Evolutionary conservation across 2,888 invertebrate genomes (phyloP).

Genomic region (Heliconius charithonia): DNA sequence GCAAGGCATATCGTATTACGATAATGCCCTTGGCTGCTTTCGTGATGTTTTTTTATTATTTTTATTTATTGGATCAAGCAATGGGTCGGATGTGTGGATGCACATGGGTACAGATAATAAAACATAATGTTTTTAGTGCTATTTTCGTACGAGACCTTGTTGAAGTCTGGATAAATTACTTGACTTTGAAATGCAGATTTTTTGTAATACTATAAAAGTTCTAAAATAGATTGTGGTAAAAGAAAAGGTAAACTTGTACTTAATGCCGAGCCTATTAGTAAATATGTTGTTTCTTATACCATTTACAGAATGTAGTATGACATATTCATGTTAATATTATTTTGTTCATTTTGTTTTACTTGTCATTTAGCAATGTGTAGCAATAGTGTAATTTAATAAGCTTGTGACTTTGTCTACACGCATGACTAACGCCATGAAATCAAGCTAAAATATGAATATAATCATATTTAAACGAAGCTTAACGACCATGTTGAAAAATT

Average conservation of each 20-base stretch:
- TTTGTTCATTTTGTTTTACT: slow-evolving; percentile 10
- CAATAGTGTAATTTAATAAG: slow-evolving; percentile 47
- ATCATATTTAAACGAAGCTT: neutral
- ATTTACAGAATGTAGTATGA: neutral
- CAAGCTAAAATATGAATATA: slow-evolving; percentile 37
- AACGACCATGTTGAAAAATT: slow-evolving; percentile 31
- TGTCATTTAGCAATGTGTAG: slow-evolving; percentile 10
- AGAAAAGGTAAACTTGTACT: slow-evolving; percentile 16
- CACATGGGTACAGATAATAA: slow-evolving; percentile 41
- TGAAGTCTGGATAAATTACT: slow-evolving; percentile 12
- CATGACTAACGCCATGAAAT: slow-evolving; percentile 54
- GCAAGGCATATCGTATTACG: slow-evolving; percentile 67
- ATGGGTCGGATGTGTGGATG: slow-evolving; percentile 36
- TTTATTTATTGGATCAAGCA: slow-evolving; percentile 54
- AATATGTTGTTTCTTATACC: slow-evolving; percentile 15
- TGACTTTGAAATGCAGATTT: slow-evolving; percentile 7
- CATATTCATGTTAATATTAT: neutral
- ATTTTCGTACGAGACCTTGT: slow-evolving; percentile 5
- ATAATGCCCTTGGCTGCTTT: slow-evolving; percentile 68
- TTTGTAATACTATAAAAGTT: neutral
- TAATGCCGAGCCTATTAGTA: slow-evolving; percentile 31
- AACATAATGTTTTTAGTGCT: slow-evolving; percentile 28
- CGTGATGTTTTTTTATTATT: slow-evolving; percentile 54
- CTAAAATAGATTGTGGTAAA: slow-evolving; percentile 11
- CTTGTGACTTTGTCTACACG: slow-evolving; percentile 59